These are phyloP conservation scores for Noctua comes DNA, from an alignment of 2,888 invertebrate genomes.

Conservation along the genomic window DNA sequence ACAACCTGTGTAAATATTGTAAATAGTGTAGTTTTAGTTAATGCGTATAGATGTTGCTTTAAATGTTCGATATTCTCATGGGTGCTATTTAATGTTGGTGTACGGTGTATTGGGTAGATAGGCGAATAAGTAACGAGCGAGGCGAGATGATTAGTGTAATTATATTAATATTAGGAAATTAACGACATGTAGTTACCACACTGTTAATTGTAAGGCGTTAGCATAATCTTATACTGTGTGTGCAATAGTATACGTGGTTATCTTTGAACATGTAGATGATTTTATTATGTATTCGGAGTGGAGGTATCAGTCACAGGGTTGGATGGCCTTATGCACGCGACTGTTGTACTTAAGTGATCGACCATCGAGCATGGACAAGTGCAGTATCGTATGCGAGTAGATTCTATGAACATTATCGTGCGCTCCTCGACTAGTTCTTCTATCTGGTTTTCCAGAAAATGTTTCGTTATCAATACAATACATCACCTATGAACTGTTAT, in stretches of 20 bases:
- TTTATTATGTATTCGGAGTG: conserved; percentile 70
- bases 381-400: conserved; percentile 71
- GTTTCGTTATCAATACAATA: conserved; percentile 70
- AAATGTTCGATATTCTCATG: conserved; percentile 87
- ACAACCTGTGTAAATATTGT: conserved; percentile 83
- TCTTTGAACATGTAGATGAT: conserved; percentile 68
- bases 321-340: conserved; percentile 78
- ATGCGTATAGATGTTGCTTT: conserved; percentile 84
- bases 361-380: conserved; percentile 67
- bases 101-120: conserved; percentile 81
- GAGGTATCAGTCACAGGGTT: conserved; percentile 80
- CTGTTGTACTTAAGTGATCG: conserved; percentile 73
- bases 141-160: conserved; percentile 74
- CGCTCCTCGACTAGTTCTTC: conserved; percentile 62
- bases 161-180: conserved; percentile 74
- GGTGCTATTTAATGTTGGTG: conserved; percentile 89
- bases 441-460: conserved; percentile 60
- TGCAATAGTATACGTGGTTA: conserved; percentile 86
- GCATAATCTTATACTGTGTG: conserved; percentile 85
- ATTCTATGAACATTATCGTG: conserved; percentile 60
- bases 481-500: conserved; percentile 74
- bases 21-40: conserved; percentile 77
- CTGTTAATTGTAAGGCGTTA: conserved; percentile 78
- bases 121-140: conserved; percentile 71
- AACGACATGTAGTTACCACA: conserved; percentile 85